Conservation (phyloP, 2,888 invertebrate species). For the Cryptus viduatorius region DNA sequence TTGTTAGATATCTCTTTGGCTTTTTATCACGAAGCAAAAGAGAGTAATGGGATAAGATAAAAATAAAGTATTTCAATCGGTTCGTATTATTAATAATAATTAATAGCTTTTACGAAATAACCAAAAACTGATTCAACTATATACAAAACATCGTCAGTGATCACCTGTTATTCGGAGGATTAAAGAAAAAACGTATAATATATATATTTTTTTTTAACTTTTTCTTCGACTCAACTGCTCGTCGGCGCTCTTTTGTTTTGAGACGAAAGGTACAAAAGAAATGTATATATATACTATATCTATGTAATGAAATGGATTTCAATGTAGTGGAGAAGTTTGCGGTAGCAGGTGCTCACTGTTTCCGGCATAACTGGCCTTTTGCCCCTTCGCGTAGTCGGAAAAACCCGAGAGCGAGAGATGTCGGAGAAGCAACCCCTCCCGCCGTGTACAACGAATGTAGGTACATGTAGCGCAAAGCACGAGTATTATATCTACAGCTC, state of each 20-base stretch:
- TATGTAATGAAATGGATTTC: conserved; percentile 42
- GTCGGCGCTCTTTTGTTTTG: conserved; percentile 1
- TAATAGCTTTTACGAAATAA: neutral
- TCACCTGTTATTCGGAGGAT: neutral
- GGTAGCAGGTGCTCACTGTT: conserved; percentile 55
- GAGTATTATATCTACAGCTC: conserved; percentile 50
- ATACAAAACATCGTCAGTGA: neutral
- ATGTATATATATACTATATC: too few relatives aligned
- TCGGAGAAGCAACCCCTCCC: conserved; percentile 30
- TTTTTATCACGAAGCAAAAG: neutral
- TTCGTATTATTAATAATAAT: neutral
- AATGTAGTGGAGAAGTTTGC: conserved; percentile 44
- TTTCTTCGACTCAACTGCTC: neutral
- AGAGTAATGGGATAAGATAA: conserved; percentile 2
- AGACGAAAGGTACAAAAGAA: too few relatives aligned
- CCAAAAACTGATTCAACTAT: neutral
- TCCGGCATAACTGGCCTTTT: conserved; percentile 53
- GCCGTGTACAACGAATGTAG: conserved; percentile 12
- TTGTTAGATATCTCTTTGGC: conserved; percentile 8
- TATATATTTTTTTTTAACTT: neutral
- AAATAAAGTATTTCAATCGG: conserved; percentile 2
- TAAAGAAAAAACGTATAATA: neutral
- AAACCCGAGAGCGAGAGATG: conserved; percentile 36
- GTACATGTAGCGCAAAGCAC: conserved; percentile 17
- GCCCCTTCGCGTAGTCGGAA: conserved; percentile 45